These are phyloP conservation scores for Kryptolebias marmoratus DNA, from an alignment of 2,113 vertebrate genomes.

Conservation along the genomic window DNA sequence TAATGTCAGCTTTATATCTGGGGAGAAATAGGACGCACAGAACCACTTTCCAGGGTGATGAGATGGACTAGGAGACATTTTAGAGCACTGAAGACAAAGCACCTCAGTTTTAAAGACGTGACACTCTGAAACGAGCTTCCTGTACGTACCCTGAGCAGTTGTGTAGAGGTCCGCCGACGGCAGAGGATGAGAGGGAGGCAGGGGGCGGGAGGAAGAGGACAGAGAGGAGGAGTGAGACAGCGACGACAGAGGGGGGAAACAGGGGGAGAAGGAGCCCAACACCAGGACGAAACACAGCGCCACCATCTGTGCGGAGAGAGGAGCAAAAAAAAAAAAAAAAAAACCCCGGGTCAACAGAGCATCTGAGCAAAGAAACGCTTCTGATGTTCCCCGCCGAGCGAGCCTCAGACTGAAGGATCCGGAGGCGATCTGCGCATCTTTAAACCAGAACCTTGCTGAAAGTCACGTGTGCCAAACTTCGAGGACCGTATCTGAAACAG, in stretches of 20 bases:
- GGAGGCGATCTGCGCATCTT: too few relatives aligned
- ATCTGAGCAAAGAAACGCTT: not conserved
- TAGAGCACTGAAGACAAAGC: too few relatives aligned
- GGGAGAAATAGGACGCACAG: too few relatives aligned
- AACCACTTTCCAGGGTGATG: too few relatives aligned
- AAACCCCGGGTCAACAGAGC: not conserved
- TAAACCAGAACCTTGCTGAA: too few relatives aligned
- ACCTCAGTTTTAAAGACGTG: too few relatives aligned
- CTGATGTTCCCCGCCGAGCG: too few relatives aligned
- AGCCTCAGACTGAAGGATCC: too few relatives aligned
- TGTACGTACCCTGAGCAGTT: conserved; percentile 90
- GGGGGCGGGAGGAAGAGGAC: conserved; percentile 77
- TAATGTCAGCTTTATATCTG: too few relatives aligned
- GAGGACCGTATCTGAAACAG: too few relatives aligned
- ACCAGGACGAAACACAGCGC: conserved; percentile 95
- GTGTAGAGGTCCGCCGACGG: conserved; percentile 88
- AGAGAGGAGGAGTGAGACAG: conserved; percentile 57
- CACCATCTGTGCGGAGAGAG: conserved; percentile 85
- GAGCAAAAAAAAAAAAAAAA: not conserved
- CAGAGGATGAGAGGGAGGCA: conserved; percentile 78
- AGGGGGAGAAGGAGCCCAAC: conserved; percentile 93
- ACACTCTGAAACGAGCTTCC: not conserved
- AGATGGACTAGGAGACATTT: too few relatives aligned
- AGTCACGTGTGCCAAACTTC: too few relatives aligned
- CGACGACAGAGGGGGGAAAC: conserved; percentile 91